phyloP scores from a whole-genome alignment of 1,140 invertebrate species.

The Himalopsyche phryganea region DNA sequence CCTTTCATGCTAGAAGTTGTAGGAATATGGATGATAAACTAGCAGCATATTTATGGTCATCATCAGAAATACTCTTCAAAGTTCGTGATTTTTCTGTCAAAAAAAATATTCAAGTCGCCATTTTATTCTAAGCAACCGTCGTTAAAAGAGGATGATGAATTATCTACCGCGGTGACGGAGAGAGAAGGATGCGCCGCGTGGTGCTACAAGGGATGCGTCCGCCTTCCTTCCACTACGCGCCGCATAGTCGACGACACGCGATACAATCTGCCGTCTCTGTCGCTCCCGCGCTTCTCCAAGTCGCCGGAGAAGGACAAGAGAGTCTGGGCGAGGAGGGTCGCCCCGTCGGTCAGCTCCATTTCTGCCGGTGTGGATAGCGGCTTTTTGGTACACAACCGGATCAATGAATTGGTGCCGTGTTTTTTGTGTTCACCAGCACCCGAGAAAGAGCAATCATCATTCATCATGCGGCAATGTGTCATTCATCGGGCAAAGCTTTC shows the following conservation, averaged over 20 bases:
- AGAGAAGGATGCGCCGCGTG: slow-evolving; percentile 9
- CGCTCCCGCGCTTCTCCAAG: slow-evolving; percentile 9
- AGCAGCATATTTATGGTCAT: too few relatives aligned
- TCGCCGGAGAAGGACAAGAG: not conserved
- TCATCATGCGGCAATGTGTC: too few relatives aligned
- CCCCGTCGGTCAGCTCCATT: slow-evolving; percentile 18
- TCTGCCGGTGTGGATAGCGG: slow-evolving; percentile 31
- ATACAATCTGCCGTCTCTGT: slow-evolving; percentile 31
- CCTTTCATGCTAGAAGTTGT: too few relatives aligned
- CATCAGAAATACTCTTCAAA: too few relatives aligned
- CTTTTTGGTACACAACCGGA: slow-evolving; percentile 23
- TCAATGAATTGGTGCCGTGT: not conserved
- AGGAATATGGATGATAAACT: too few relatives aligned
- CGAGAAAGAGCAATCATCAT: not conserved
- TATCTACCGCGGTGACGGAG: slow-evolving; percentile 3
- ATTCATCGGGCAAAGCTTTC: too few relatives aligned
- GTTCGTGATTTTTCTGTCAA: too few relatives aligned
- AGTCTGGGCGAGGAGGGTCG: slow-evolving; percentile 25
- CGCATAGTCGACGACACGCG: slow-evolving; percentile 24
- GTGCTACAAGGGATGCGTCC: slow-evolving; percentile 19
- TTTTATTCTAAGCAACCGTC: slow-evolving; percentile 23
- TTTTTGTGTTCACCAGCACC: not conserved
- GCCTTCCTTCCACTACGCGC: slow-evolving; percentile 17
- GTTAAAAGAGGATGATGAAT: slow-evolving; percentile 19
- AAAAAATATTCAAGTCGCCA: not conserved